Evolutionary conservation across 2,797 vertebrate species (phyloP), one percentile per base, ranked within the genome.

Genomic region (Hypotaenidia okinawae): DNA sequence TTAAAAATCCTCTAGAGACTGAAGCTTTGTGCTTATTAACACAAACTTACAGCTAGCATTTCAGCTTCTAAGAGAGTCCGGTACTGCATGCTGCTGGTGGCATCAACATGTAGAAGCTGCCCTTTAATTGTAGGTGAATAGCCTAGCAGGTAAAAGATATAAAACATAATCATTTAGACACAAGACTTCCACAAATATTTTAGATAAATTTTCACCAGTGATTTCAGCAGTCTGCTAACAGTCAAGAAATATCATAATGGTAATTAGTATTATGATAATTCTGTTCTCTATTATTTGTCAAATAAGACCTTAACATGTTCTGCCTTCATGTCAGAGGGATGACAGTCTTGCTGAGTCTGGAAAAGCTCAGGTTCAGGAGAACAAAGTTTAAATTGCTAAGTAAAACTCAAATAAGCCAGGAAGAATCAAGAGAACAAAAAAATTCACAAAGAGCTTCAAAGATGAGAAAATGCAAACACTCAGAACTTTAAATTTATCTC

Each of bases 1-100:
- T 39, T 68, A 74, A 84, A 88, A 84, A 54, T 24, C 22, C 18
- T 49, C 37, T 30, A 10, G 35, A 69, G 24, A 68, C 14, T 35
- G 32, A 90, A 83, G 21, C 16, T 84, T 39, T 84, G n/a, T 45
- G 11, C n/a, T 64, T 41, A 49, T 32, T 24, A 89, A 63, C 2
- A 12, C 37, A 73, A 85, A 98, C 99, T 99, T 97, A 99, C 99
- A 96, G 99, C 99, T 70, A 99, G 97, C 99, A 99, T 99, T 98
- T 99, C 99, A 55, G 99, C 99, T 97, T 99, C 99, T 97, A 99
- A 97, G 13, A 99, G 98, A 25, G 99, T 99, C 94, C 99, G 98
- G 95, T 99, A 99, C 92, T 99, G 99, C 99, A 99, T 99, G 95
- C 99, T 99, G 96, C 99, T 99, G 70, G 99, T 99, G 94, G 99